A percentile compares a stretch with the other conserved stretches of the same genome.
These are phyloP conservation scores for Nemotelus nigrinus DNA, from an alignment of 2,888 invertebrate species.

Conservation along the genomic window DNA sequence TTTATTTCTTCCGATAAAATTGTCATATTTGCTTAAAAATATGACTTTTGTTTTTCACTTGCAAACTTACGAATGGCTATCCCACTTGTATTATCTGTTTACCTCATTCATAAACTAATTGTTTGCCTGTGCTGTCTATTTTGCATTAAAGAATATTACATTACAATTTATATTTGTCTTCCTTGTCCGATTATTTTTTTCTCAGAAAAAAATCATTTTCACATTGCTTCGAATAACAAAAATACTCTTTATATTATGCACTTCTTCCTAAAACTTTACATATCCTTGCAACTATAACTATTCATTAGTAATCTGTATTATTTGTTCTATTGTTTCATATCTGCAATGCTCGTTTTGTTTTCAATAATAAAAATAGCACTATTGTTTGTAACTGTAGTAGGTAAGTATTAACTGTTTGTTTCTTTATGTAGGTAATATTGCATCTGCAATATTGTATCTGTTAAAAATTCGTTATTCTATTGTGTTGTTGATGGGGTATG, in stretches of 20 bases:
- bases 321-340: not conserved
- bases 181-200: not conserved
- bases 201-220: slow-evolving; percentile 21
- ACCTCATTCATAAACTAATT: too few relatives aligned
- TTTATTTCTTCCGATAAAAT: too few relatives aligned
- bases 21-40: too few relatives aligned
- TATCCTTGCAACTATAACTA: slow-evolving; percentile 13
- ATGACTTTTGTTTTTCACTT: too few relatives aligned
- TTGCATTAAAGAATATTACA: not conserved
- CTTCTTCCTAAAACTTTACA: slow-evolving; percentile 16
- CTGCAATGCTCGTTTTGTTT: not conserved
- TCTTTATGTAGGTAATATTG: not conserved
- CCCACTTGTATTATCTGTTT: too few relatives aligned
- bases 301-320: not conserved
- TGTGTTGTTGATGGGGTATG: slow-evolving; percentile 2
- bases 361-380: slow-evolving; percentile 36
- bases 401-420: not conserved
- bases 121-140: too few relatives aligned
- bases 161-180: slow-evolving; percentile 14
- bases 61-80: too few relatives aligned
- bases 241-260: slow-evolving; percentile 26
- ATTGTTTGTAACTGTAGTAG: slow-evolving; percentile 19
- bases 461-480: not conserved
- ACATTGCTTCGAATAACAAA: slow-evolving; percentile 24
- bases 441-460: not conserved